Conservation (phyloP, 2,797 vertebrate genomes). For the Lepus oiostolus region DNA sequence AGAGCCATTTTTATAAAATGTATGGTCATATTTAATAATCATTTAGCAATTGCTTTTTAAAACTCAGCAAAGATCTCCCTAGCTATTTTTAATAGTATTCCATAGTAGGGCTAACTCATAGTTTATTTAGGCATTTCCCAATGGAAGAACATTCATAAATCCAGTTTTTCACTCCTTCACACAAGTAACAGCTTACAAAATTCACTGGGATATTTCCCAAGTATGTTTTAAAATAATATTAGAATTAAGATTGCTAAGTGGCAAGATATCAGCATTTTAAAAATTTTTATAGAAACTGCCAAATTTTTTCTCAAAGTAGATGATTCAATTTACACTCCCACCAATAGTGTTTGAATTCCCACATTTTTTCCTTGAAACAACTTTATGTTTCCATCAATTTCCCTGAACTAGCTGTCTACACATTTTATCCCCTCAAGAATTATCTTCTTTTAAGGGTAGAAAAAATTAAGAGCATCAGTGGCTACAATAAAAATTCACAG, state of each 20-base stretch:
- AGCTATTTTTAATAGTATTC: neutral
- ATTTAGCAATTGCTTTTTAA: neutral
- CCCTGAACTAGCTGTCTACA: neutral
- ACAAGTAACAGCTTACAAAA: neutral
- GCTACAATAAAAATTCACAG: constrained; percentile 28
- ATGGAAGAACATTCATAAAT: neutral
- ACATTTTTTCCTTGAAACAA: constrained; percentile 12
- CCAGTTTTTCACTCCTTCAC: neutral
- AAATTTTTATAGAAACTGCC: constrained; percentile 51
- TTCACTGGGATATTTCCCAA: neutral
- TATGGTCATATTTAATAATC: neutral
- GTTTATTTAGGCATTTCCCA: neutral
- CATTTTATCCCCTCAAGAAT: neutral
- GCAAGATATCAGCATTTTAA: constrained; percentile 27
- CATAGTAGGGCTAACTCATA: neutral
- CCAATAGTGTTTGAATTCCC: neutral
- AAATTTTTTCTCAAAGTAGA: constrained; percentile 50
- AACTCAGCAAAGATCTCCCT: neutral
- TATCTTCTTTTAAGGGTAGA: constrained; percentile 1
- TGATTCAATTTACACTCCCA: constrained; percentile 32
- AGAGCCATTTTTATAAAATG: neutral
- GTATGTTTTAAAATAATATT: neutral
- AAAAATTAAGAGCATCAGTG: constrained; percentile 7
- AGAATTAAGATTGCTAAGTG: constrained; percentile 43
- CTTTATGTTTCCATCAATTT: constrained; percentile 3